Percentiles rank a stretch among this genome's conserved stretches.
phyloP scores from a whole-genome alignment of 2,113 vertebrate genomes.

The Anoura caudifer region DNA sequence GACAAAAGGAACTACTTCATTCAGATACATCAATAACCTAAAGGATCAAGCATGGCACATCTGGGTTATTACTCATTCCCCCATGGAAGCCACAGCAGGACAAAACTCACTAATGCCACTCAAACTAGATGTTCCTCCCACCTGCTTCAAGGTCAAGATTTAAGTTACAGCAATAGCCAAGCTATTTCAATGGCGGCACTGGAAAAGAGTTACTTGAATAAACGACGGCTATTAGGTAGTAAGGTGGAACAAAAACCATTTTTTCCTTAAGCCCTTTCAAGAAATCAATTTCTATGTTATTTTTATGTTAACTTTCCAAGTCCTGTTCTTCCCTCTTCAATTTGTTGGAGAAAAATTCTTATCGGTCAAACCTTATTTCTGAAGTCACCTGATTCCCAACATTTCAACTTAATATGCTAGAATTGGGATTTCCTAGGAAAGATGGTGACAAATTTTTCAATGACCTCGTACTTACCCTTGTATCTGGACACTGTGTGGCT shows the following conservation, averaged over 20 bases:
- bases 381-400: not conserved
- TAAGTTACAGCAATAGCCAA: not conserved
- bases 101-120: not conserved
- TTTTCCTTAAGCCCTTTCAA: not conserved
- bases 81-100: not conserved
- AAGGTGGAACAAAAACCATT: not conserved
- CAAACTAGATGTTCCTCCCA: not conserved
- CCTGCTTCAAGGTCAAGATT: not conserved
- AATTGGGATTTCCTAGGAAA: not conserved
- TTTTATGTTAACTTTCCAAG: not conserved
- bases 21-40: not conserved
- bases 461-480: slow-evolving; percentile 87
- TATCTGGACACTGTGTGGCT: slow-evolving; percentile 98
- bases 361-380: not conserved
- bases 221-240: not conserved
- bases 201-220: not conserved
- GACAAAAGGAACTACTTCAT: not conserved
- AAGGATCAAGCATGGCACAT: not conserved
- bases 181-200: not conserved
- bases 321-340: not conserved
- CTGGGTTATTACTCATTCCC: too few relatives aligned
- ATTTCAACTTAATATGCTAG: not conserved
- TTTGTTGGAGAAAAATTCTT: not conserved
- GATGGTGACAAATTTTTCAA: not conserved
- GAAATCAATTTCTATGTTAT: not conserved